Evolutionary conservation across 2,113 vertebrate genomes (phyloP), one percentile per base, ranked within the genome.

Genomic region (Taxidea taxus): DNA sequence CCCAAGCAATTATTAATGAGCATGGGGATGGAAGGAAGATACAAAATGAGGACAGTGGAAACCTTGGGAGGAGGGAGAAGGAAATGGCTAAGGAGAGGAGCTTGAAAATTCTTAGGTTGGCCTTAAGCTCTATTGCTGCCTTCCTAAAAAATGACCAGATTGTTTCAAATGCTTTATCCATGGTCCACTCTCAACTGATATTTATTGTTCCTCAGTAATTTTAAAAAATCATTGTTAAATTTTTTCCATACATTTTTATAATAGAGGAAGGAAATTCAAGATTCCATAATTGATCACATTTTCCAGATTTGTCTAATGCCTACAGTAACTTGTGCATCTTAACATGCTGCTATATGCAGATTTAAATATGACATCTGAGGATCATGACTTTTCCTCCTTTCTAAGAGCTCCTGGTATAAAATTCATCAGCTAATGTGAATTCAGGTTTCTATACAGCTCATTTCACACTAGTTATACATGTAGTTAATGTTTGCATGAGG

Each of bases 401-500:
- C 94, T 98, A 97, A 97, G 98, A 98, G 98, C 87, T 98, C 89
- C 80, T 98, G 96, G 27, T 96, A 75, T 97, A 95, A 97, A 97
- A 90, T 95, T 90, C 82, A 89, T 68, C 91, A 85, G 85, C 80
- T 96, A 44, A 94, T 31, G 11, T 98, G 97, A 96, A 64, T 86
- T 96, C 93, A 95, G 93, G 97, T 98, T 98, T 97, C 95, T 97
- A 60, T 68, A 90, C 95, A 86, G 90, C 78, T 98, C 82, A 91
- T 94, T 75, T 91, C 87, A 97, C 83, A 87, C 11, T 96, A 49
- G 37, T 84, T 90, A 86, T 8, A 95, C 72, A 92, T 95, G 27
- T 97, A 84, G 86, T 91, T 92, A 92, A 85, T 97, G 94, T 98
- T 93, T 98, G 99, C 98, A 98, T 98, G 98, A 92, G 44, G 85